Conservation (phyloP, 2,113 vertebrate genomes). For the Dicentrarchus labrax region DNA sequence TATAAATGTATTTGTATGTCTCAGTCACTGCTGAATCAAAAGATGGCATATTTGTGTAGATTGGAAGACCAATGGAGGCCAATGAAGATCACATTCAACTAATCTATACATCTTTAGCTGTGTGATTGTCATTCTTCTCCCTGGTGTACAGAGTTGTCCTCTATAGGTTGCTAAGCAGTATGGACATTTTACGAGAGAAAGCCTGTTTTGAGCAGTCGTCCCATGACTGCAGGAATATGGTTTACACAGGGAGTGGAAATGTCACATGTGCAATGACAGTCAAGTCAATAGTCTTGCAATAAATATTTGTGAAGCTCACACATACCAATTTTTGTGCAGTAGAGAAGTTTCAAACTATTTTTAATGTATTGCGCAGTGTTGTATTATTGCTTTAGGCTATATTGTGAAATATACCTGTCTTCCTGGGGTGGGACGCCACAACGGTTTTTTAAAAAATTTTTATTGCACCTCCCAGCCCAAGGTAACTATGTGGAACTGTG, state of each 20-base stretch:
- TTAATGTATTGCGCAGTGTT: not conserved
- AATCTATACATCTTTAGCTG: no score
- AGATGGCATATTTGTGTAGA: not conserved
- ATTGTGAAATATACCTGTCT: not conserved
- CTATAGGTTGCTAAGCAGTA: not conserved
- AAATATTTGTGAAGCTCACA: not conserved
- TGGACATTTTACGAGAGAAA: not conserved
- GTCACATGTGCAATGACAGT: not conserved
- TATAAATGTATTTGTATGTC: not conserved
- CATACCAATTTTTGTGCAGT: not conserved
- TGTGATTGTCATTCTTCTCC: no score
- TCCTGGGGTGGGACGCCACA: not conserved
- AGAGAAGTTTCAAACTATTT: not conserved
- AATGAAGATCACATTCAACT: no score
- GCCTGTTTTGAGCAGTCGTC: not conserved
- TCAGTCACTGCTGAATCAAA: not conserved
- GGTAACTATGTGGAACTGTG: not conserved
- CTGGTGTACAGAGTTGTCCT: not conserved
- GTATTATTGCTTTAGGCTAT: not conserved
- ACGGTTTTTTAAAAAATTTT: no score
- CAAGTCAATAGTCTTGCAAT: not conserved
- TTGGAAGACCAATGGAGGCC: not conserved
- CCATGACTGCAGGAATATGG: not conserved
- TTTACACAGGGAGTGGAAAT: not conserved
- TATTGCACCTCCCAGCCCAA: not conserved